Conservation (phyloP, 2,797 vertebrate species). For the Percopsis omiscomaycus region DNA sequence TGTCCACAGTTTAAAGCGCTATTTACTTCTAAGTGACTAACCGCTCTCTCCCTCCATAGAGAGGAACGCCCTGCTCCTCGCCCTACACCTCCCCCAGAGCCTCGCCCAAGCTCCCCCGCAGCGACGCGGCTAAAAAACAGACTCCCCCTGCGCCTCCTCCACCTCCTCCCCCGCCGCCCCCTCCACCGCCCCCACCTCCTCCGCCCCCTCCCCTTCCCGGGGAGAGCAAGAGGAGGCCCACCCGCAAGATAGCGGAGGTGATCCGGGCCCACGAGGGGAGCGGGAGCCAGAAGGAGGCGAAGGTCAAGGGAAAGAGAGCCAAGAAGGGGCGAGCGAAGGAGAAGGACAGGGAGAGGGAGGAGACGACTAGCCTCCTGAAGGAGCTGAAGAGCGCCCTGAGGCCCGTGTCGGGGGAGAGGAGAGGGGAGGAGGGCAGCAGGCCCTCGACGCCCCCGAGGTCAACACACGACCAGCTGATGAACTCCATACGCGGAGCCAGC, state of each 20-base stretch:
- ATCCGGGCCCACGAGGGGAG: slow-evolving; percentile 82
- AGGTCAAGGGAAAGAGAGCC: slow-evolving; percentile 80
- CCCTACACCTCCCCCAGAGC: slow-evolving; percentile 90
- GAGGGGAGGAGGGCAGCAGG: slow-evolving; percentile 82
- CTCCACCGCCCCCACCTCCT: slow-evolving; percentile 56
- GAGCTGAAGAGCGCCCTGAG: slow-evolving; percentile 92
- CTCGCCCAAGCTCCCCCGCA: slow-evolving; percentile 83
- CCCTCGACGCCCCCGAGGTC: slow-evolving; percentile 91
- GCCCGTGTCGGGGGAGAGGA: slow-evolving; percentile 81
- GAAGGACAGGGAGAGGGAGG: slow-evolving; percentile 67
- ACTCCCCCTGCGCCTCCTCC: slow-evolving; percentile 70
- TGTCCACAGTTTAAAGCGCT: background rate
- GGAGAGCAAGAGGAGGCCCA: slow-evolving; percentile 82
- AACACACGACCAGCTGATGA: slow-evolving; percentile 92
- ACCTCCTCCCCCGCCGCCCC: slow-evolving; percentile 69
- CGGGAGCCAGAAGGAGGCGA: slow-evolving; percentile 59
- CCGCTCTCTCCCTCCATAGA: slow-evolving; percentile 51
- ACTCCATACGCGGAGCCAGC: slow-evolving; percentile 88
- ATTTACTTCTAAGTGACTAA: background rate
- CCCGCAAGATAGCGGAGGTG: slow-evolving; percentile 91
- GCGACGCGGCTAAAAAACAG: slow-evolving; percentile 58
- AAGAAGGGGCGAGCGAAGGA: slow-evolving; percentile 83
- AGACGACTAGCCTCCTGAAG: slow-evolving; percentile 84
- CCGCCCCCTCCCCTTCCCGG: slow-evolving; percentile 39
- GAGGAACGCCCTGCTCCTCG: slow-evolving; percentile 82